Evolutionary conservation across 2,113 vertebrate genomes (phyloP).

Genomic region (Oryzias curvinotus): DNA sequence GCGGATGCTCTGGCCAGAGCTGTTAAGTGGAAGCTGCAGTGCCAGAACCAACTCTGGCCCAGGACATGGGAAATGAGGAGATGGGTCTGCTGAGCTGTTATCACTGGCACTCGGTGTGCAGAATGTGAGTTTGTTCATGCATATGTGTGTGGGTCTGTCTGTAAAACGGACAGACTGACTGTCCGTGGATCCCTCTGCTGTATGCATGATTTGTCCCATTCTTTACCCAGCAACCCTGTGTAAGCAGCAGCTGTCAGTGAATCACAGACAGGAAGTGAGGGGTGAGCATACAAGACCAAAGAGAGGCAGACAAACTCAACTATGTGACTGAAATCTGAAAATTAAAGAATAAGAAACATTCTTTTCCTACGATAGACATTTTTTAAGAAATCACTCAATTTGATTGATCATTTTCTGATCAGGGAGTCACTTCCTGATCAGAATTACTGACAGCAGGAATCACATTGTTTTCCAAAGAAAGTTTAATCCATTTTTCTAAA

Average conservation of each 20-base stretch:
- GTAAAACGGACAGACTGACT: conserved; percentile 48
- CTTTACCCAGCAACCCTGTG: conserved; percentile 56
- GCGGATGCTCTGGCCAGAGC: conserved; percentile 52
- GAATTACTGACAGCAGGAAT: too few species aligned
- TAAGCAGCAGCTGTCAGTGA: conserved; percentile 58
- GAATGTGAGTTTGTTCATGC: conserved; percentile 52
- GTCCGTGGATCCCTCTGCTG: conserved; percentile 52
- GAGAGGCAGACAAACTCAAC: background rate
- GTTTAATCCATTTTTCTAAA: too few species aligned
- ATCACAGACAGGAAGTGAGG: conserved; percentile 56
- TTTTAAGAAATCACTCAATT: too few species aligned
- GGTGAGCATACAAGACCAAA: conserved; percentile 25
- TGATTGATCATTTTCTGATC: too few species aligned
- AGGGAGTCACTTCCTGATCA: too few species aligned
- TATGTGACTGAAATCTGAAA: conserved; percentile 4
- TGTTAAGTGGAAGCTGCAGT: conserved; percentile 60
- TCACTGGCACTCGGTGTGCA: conserved; percentile 59
- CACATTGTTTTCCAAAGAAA: too few species aligned
- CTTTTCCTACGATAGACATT: too few species aligned
- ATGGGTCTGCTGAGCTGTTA: conserved; percentile 61
- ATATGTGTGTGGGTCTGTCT: conserved; percentile 53
- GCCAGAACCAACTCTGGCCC: conserved; percentile 72
- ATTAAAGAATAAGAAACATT: too few species aligned
- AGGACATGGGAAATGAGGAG: conserved; percentile 57
- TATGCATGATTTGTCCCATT: conserved; percentile 76